Conservation (phyloP, 2,113 vertebrate species). For the Irena cyanogastra region DNA sequence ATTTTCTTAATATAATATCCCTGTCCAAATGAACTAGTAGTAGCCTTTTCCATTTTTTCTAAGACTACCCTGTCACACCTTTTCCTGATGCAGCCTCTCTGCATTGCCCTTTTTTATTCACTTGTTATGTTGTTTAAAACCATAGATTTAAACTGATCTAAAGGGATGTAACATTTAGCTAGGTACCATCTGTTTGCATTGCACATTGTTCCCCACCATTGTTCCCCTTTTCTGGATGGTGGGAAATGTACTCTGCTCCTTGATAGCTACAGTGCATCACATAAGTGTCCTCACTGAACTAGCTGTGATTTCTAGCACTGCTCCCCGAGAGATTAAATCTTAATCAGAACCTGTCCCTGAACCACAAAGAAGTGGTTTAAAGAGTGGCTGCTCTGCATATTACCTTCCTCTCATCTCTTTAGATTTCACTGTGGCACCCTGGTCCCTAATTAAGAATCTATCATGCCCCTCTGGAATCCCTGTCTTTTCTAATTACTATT, state of each 20-base stretch:
- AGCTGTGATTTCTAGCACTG: background rate
- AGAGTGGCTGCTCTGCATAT: background rate
- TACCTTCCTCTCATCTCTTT: background rate
- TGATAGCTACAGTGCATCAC: background rate
- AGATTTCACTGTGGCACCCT: background rate
- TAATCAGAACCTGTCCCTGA: constrained; percentile 20
- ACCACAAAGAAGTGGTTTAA: background rate
- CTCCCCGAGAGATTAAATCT: background rate
- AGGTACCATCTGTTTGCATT: background rate
- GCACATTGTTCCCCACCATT: background rate
- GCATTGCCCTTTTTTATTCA: background rate
- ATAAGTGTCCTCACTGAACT: background rate
- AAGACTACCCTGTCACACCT: background rate
- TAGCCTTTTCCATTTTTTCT: background rate
- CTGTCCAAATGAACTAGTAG: background rate
- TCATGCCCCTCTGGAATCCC: background rate
- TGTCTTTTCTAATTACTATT: constrained; percentile 38
- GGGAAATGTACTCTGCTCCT: background rate
- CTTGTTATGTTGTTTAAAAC: background rate
- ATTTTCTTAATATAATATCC: background rate
- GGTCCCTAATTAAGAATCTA: constrained; percentile 39
- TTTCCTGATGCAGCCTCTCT: background rate
- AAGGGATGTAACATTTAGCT: background rate
- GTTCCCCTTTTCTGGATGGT: background rate
- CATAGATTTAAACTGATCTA: background rate